A percentile compares a stretch with the other conserved stretches of the same genome.
phyloP scores from a whole-genome alignment of 2,797 vertebrate genomes.

The Prunella strophiata region DNA sequence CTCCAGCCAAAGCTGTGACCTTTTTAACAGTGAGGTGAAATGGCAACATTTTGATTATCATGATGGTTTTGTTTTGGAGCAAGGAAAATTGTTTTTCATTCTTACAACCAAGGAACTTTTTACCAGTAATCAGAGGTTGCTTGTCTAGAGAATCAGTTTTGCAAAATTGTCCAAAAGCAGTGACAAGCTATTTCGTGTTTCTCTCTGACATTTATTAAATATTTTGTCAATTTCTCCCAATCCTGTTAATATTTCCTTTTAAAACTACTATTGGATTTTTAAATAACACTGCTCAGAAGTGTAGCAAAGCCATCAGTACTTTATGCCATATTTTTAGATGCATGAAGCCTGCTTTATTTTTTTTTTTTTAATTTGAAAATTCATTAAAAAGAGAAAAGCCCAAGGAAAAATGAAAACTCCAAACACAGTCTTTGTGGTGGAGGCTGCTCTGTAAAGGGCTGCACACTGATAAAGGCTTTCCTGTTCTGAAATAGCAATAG shows the following conservation, averaged over 20 bases:
- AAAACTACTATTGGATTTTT: not conserved
- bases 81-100: not conserved
- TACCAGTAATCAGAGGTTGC: not conserved
- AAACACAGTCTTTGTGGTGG: not conserved
- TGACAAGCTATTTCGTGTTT: not conserved
- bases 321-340: not conserved
- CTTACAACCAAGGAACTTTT: not conserved
- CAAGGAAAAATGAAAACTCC: not conserved
- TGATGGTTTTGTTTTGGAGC: not conserved
- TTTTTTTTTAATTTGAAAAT: not conserved
- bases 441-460: not conserved
- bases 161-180: not conserved
- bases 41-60: not conserved
- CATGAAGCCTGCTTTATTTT: not conserved
- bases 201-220: not conserved
- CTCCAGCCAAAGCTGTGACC: slow-evolving; percentile 5
- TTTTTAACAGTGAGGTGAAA: slow-evolving; percentile 33
- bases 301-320: not conserved
- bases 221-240: not conserved
- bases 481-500: slow-evolving; percentile 50
- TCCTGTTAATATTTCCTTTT: not conserved
- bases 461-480: slow-evolving; percentile 22
- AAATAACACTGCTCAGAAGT: not conserved
- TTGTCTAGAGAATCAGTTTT: not conserved
- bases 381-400: not conserved